Conservation (phyloP, 2,113 vertebrate genomes). For the Polypterus senegalus region DNA sequence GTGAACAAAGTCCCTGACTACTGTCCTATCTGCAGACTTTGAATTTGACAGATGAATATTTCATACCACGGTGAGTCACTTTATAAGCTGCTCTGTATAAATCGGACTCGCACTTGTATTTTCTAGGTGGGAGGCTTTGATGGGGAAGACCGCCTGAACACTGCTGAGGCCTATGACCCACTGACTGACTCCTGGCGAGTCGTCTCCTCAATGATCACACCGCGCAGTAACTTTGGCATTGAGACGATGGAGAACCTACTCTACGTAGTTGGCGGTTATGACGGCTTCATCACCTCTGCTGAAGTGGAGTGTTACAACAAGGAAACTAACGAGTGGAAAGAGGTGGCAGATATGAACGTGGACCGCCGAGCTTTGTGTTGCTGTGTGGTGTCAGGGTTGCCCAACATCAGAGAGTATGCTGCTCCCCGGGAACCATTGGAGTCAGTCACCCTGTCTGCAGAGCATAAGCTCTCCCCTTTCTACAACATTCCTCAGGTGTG, state of each 20-base stretch:
- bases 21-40: too few species aligned
- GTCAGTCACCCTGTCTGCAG: too few species aligned
- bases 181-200: conserved; percentile 39
- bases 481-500: too few species aligned
- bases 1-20: too few species aligned
- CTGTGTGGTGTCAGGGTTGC: conserved; percentile 60
- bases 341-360: conserved; percentile 42
- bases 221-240: conserved; percentile 71
- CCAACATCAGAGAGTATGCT: conserved; percentile 50
- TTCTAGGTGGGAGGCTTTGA: conserved; percentile 60
- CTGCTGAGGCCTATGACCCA: conserved; percentile 53
- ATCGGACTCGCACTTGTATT: too few species aligned
- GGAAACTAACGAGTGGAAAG: conserved; percentile 43
- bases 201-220: conserved; percentile 47
- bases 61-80: too few species aligned
- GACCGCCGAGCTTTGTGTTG: conserved; percentile 66
- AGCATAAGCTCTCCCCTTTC: too few species aligned
- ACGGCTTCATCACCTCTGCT: conserved; percentile 47
- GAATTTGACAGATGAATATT: too few species aligned
- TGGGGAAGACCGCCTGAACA: conserved; percentile 42
- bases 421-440: conserved; percentile 33
- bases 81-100: too few species aligned
- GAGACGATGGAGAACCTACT: conserved; percentile 54
- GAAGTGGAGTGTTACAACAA: conserved; percentile 50
- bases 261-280: conserved; percentile 58